Base-by-base conservation (phyloP, 2,113 vertebrate species). In the Mesitornis unicolor region DNA sequence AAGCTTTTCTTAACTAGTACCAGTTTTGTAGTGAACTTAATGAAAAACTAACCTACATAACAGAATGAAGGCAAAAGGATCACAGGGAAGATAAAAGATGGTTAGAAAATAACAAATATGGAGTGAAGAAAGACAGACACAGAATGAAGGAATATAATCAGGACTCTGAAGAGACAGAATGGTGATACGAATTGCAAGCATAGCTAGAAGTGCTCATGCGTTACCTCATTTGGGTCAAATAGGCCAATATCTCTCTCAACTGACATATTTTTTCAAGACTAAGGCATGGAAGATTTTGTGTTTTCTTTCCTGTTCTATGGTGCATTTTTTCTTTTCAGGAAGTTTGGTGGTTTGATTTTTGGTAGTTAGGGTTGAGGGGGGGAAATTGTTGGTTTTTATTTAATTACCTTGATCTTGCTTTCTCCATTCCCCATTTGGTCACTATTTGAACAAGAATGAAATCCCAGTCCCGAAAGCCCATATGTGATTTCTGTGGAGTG, bases 391-490 rank as follows among this genome's bases (percentile, higher is more conserved):
- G 7, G 7, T 3, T 31, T 60, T 54, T 6, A 57, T 84, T 70
- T n/a, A 61, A 89, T 77, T 91, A 74, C 87, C 60, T 88, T 86
- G 75, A 90, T 96, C 90, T 89, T 76, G 36, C 74, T 73, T 93
- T 86, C 67, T 28, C 25, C 28, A 4, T 84, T 93, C 86, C 92
- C 48, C 69, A 78, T 89, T 95, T 45, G 95, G 89, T 96, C 70
- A 89, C 93, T 90, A 94, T 93, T 97, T 97, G 95, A 97, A 96
- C 83, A 97, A 92, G 96, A 96, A 97, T 67, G 88, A 97, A 96
- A 91, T 95, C 88, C 86, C 47, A 93, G 97, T 97, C 96, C 95
- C 97, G 87, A 95, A 97, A 96, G 95, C 90, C 95, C 97, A 97
- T 95, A 95, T 82, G 88, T 70, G 93, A 94, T 95, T 97, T 97